phyloP scores from a whole-genome alignment of 1,140 invertebrate species.

The Plutomurus gul region DNA sequence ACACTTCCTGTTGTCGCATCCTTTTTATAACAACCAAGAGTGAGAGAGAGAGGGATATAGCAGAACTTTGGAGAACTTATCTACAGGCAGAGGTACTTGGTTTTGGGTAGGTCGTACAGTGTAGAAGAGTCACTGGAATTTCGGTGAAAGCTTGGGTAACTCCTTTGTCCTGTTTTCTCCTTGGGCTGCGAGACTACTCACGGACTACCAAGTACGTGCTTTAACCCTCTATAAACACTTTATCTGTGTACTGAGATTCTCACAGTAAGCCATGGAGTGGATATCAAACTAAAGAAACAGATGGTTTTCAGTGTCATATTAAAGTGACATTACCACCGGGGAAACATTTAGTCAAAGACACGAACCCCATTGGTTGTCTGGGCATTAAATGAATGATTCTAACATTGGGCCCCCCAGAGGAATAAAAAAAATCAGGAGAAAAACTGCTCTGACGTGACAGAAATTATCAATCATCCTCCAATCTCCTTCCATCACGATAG shows the following conservation, averaged over 20 bases:
- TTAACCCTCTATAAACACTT: background rate
- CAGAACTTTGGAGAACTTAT: too few relatives aligned
- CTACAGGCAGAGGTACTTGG: too few relatives aligned
- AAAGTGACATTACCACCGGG: conserved; percentile 15
- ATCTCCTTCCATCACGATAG: background rate
- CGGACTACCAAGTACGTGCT: background rate
- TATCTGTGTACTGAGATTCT: too few relatives aligned
- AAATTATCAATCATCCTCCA: conserved; percentile 16
- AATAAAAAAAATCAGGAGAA: conserved; percentile 20
- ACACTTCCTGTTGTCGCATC: too few relatives aligned
- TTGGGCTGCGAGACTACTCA: background rate
- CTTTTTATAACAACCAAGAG: too few relatives aligned
- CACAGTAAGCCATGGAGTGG: background rate
- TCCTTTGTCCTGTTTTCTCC: background rate
- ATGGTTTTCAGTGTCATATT: conserved; percentile 27
- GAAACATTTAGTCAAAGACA: conserved; percentile 27
- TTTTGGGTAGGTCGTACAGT: too few relatives aligned
- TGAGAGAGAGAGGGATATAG: background rate
- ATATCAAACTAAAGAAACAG: background rate
- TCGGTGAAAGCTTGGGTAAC: background rate
- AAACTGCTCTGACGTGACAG: conserved; percentile 13
- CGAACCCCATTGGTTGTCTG: background rate
- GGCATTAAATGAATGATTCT: conserved; percentile 18
- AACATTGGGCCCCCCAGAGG: background rate
- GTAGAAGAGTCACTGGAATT: background rate